Evolutionary conservation across 2,888 invertebrate species (phyloP).

Genomic region (Cryptocephalus moraei): DNA sequence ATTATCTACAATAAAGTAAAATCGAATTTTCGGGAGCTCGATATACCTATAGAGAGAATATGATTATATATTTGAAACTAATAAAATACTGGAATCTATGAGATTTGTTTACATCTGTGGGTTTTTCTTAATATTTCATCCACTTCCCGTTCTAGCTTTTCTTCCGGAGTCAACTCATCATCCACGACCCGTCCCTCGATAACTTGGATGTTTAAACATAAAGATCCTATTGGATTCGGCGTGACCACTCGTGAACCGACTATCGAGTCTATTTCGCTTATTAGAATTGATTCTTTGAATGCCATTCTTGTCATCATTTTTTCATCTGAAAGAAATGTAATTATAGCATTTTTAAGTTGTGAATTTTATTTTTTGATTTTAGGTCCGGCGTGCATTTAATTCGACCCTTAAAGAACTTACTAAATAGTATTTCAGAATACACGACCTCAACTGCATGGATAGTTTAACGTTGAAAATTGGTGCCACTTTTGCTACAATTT

Average conservation of each 20-base stretch:
- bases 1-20: too few species aligned
- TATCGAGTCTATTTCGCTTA: conserved; percentile 41
- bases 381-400: too few species aligned
- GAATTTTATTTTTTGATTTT: too few species aligned
- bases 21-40: too few species aligned
- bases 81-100: not conserved
- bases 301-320: conserved; percentile 40
- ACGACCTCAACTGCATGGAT: too few species aligned
- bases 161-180: conserved; percentile 2
- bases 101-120: conserved; percentile 15
- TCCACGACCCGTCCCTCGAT: conserved; percentile 25
- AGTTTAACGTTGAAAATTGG: not conserved
- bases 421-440: too few species aligned
- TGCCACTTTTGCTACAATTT: not conserved
- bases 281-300: conserved; percentile 45
- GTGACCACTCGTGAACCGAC: conserved; percentile 10
- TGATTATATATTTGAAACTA: too few species aligned
- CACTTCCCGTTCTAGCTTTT: conserved; percentile 13
- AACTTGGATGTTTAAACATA: conserved; percentile 41
- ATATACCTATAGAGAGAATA: too few species aligned
- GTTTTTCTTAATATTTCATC: conserved; percentile 12
- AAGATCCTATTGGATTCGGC: conserved; percentile 29
- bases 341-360: conserved; percentile 7
- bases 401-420: too few species aligned
- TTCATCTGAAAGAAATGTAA: conserved; percentile 38